Evolutionary conservation across 1,140 invertebrate species (phyloP).

Genomic region (Lanistes nyassanus): DNA sequence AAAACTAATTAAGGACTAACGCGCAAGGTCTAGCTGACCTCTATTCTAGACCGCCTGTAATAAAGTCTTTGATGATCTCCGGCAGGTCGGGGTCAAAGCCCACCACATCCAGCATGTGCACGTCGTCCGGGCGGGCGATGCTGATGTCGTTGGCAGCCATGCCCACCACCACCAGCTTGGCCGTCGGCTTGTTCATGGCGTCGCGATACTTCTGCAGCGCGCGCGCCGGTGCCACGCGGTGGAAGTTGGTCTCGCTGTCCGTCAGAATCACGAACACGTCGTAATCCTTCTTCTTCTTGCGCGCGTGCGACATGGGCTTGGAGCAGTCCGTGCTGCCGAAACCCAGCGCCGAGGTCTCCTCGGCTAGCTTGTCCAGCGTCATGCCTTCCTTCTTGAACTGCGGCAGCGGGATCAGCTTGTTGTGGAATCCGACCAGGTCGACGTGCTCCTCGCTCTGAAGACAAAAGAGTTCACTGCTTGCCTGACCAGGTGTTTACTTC

Average conservation of each 20-base stretch:
- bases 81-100: constrained; percentile 75
- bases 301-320: constrained; percentile 73
- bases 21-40: too few relatives aligned
- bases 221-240: constrained; percentile 43
- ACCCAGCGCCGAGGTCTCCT: constrained; percentile 42
- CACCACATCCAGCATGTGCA: constrained; percentile 72
- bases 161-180: constrained; percentile 69
- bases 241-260: constrained; percentile 56
- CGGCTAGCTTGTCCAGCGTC: constrained; percentile 47
- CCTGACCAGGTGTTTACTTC: background rate
- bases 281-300: constrained; percentile 34
- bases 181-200: constrained; percentile 37
- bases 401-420: constrained; percentile 36
- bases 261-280: constrained; percentile 62
- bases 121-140: constrained; percentile 68
- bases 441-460: constrained; percentile 47
- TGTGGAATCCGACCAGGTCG: constrained; percentile 54
- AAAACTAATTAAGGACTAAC: too few relatives aligned
- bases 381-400: constrained; percentile 36
- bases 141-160: constrained; percentile 68
- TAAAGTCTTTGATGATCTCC: constrained; percentile 67
- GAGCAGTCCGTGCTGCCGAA: constrained; percentile 68
- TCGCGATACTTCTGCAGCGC: constrained; percentile 53
- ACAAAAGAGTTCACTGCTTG: constrained; percentile 4
- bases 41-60: constrained; percentile 43